Base-by-base conservation (phyloP, 2,888 invertebrate genomes). In the Chydorus sphaericus region DNA sequence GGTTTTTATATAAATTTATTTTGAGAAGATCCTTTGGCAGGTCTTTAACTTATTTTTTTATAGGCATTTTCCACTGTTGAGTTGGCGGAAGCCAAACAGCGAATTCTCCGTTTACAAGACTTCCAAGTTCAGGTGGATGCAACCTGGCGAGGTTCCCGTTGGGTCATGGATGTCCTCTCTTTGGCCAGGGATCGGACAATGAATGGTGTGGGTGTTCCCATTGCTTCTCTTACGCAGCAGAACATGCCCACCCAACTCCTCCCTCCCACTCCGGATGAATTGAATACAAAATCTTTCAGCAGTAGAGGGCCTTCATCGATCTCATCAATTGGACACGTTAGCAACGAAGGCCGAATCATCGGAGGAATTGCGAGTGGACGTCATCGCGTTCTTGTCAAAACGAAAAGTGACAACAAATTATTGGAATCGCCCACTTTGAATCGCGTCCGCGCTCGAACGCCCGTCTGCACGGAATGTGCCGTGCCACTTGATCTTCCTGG, bases 151-250 rank as follows among this genome's bases (percentile, higher is more conserved):
- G 83, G 85, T 20, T 84, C 90, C 44, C 80, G 98, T 18, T 98
- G 97, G 97, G 77, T 97, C 20, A 88, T 93, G 80, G 93, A 96
- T 66, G 83, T 94, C 6, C 90, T 97, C 55, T 83, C 88, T 0
- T 90, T 90, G 67, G 93, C 96, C 1, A 78, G 97, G 59, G 96
- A 96, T 66, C 80, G 84, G 59, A 64, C 66, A 58, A 62, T 64
- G 31, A 64, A 64, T 57, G 44, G 44, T 14, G 66, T 64, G 23
- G 72, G 73, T 26, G 66, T 75, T 48, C 68, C 60, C 37, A 54
- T 59, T 30, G 58, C 59, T 16, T 48, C 60, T 18, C 16, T 55
- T 18, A 56, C 59, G 8, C 55, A 55, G 4, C 49, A 51, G 16
- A 30, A n/a, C 6, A 8, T 18, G 20, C 54, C 54, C 8, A 39